Conservation (phyloP, 2,888 invertebrate genomes). For the Conomelus anceps region DNA sequence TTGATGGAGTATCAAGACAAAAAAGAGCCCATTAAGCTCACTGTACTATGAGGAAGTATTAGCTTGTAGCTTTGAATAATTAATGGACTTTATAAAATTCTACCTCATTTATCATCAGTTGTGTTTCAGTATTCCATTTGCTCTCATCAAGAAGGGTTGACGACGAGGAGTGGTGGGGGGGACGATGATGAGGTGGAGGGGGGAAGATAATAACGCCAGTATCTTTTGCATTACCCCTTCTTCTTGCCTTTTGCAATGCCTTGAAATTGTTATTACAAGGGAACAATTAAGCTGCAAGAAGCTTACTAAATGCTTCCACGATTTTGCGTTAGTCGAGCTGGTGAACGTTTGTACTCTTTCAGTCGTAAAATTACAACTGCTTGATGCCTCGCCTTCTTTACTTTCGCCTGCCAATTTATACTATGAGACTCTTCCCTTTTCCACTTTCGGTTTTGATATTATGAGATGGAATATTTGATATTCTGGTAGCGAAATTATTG, state of each 20-base stretch:
- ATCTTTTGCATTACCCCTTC: background rate
- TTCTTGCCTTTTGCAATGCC: background rate
- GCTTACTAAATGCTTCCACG: background rate
- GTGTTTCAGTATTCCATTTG: background rate
- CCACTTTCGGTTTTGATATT: background rate
- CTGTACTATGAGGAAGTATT: background rate
- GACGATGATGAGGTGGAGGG: too few relatives aligned
- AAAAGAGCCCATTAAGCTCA: background rate
- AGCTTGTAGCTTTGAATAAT: background rate
- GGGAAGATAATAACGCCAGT: background rate
- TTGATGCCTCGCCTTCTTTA: background rate
- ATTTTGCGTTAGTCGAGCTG: background rate
- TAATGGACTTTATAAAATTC: background rate
- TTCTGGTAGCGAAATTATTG: background rate
- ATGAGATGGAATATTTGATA: background rate
- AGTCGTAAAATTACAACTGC: background rate
- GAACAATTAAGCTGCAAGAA: background rate
- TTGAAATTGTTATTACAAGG: background rate
- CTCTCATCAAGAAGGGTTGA: background rate
- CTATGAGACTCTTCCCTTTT: background rate
- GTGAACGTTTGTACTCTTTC: background rate
- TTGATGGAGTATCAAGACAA: background rate
- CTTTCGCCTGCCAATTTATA: background rate
- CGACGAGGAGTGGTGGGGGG: too few relatives aligned
- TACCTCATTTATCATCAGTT: background rate